phyloP scores from a whole-genome alignment of 2,888 invertebrate species.

The Drosophila stalkeri region DNA sequence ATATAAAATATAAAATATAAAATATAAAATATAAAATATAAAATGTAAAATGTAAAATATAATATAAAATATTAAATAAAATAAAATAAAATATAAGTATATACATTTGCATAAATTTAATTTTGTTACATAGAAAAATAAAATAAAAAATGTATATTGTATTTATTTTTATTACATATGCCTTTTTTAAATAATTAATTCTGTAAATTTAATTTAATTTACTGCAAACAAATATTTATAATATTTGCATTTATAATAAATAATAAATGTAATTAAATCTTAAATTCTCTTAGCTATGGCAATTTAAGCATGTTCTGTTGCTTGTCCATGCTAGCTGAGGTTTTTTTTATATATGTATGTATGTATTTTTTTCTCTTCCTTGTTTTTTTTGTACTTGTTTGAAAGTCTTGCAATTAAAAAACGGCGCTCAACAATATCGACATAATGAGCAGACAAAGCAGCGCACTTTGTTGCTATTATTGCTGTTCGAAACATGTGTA shows the following conservation, averaged over 20 bases:
- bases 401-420: conserved; percentile 62
- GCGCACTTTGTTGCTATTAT: conserved; percentile 66
- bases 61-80: no score
- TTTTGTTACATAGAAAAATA: no score
- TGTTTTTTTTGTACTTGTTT: conserved; percentile 25
- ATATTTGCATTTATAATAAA: no score
- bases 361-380: not conserved
- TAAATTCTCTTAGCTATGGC: not conserved
- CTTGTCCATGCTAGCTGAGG: not conserved
- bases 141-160: no score
- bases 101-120: no score
- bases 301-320: conserved; percentile 1
- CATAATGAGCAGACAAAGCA: conserved; percentile 74
- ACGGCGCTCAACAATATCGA: conserved; percentile 66
- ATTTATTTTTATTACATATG: no score
- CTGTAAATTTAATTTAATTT: no score
- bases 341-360: not conserved
- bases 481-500: conserved; percentile 73
- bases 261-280: not conserved
- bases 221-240: no score
- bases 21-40: no score
- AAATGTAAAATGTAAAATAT: not conserved
- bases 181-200: no score
- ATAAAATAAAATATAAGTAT: no score
- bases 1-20: no score